These are phyloP conservation scores for Sussaba pulchella DNA, from an alignment of 2,888 invertebrate species.

Conservation along the genomic window DNA sequence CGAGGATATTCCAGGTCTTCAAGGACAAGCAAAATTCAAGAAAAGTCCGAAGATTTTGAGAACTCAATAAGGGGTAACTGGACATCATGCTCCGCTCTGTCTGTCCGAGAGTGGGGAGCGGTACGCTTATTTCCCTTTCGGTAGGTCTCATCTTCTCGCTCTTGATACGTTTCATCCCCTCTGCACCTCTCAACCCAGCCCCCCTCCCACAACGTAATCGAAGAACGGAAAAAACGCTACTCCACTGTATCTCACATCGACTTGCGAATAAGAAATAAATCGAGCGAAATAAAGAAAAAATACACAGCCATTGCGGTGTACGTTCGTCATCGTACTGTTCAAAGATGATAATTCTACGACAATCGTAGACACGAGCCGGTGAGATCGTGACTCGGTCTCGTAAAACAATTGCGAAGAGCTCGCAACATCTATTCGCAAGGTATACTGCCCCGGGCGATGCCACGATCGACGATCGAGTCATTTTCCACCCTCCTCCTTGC, in stretches of 20 bases:
- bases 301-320: neutral
- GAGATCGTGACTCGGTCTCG: slow-evolving; percentile 45
- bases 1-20: too few relatives aligned
- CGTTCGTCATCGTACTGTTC: neutral
- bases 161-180: too few relatives aligned
- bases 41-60: too few relatives aligned
- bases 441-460: neutral
- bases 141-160: too few relatives aligned
- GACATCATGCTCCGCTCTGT: too few relatives aligned
- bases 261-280: slow-evolving; percentile 25
- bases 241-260: neutral
- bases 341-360: neutral
- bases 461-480: slow-evolving; percentile 9
- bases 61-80: too few relatives aligned
- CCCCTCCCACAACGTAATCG: too few relatives aligned
- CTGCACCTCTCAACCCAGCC: too few relatives aligned
- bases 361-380: slow-evolving; percentile 22
- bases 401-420: slow-evolving; percentile 26
- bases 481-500: neutral
- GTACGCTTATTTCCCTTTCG: too few relatives aligned
- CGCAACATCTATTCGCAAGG: neutral
- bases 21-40: too few relatives aligned
- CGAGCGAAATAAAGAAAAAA: neutral
- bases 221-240: too few relatives aligned
- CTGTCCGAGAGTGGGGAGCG: too few relatives aligned